Base-by-base conservation (phyloP, 2,113 vertebrate species). In the Rhea americana region DNA sequence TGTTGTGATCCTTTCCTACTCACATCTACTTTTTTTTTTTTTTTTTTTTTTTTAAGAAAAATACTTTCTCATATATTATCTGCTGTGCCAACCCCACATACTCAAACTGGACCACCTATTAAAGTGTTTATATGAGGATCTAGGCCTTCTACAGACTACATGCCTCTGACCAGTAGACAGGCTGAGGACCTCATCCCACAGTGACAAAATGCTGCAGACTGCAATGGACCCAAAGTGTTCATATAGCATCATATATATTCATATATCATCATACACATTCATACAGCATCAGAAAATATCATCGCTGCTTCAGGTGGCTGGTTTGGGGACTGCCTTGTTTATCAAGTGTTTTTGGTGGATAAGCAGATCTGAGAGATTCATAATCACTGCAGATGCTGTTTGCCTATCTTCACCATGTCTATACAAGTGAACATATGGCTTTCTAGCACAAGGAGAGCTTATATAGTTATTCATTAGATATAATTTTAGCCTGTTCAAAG, bases 311-410 rank as follows among this genome's bases (percentile, higher is more conserved):
- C 76, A 89, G 88, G 93, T 73, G 87, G 88, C 0, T 90, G 83
- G 92, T 74, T 90, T 41, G 13, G 2, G 48, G 56, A 51, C 43
- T 43, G 70, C 62, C 53, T 51, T 86, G 58, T 48, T 86, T 86
- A 81, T 58, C 65, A 75, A 91, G 51, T 18, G 62, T 63, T 92
- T 32, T 0, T 58, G 48, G 71, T 76, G 85, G 94, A 79, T 90
- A 96, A 94, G 84, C 84, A 91, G 91, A 82, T 91, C 84, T 70
- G n/a, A 93, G 91, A 89, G 71, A 92, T 78, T 84, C 5, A 2
- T 89, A 87, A 95, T 66, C 35, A 48, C 62, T 76, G 89, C 78
- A 96, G 92, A 94, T 96, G 92, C 91, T 94, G 89, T 91, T 91
- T 95, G 91, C 71, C 87, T 68, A 78, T 35, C 89, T 85, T 85